phyloP scores from a whole-genome alignment of 2,113 vertebrate species.

The Brachyhypopomus occidentalis region DNA sequence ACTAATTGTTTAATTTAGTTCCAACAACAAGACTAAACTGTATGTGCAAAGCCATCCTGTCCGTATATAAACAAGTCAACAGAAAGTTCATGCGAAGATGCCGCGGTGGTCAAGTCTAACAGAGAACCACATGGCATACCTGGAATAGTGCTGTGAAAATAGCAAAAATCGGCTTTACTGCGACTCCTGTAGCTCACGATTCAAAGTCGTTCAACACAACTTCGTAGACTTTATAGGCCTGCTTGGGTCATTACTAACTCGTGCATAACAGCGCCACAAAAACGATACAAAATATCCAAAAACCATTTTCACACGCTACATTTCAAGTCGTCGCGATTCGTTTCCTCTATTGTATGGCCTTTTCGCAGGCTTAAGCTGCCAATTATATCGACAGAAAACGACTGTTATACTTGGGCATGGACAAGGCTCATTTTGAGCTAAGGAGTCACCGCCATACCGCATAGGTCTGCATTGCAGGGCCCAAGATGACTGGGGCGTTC shows the following conservation, averaged over 20 bases:
- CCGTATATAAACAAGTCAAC: background rate
- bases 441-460: slow-evolving; percentile 61
- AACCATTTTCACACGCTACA: too few relatives aligned
- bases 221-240: too few relatives aligned
- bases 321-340: too few relatives aligned
- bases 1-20: too few relatives aligned
- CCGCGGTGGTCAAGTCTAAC: background rate
- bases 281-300: background rate
- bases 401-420: background rate
- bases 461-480: slow-evolving; percentile 71
- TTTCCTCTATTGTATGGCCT: too few relatives aligned
- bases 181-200: background rate
- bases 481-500: slow-evolving; percentile 70
- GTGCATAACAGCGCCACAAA: background rate
- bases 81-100: background rate
- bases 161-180: background rate
- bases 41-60: background rate
- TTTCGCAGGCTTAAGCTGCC: background rate
- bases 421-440: background rate
- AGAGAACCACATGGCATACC: too few relatives aligned
- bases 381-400: too few relatives aligned
- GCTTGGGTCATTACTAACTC: background rate
- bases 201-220: background rate
- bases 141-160: background rate
- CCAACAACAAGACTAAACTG: background rate